These are phyloP conservation scores for Machimus atricapillus DNA, from an alignment of 2,888 invertebrate genomes.

Conservation along the genomic window DNA sequence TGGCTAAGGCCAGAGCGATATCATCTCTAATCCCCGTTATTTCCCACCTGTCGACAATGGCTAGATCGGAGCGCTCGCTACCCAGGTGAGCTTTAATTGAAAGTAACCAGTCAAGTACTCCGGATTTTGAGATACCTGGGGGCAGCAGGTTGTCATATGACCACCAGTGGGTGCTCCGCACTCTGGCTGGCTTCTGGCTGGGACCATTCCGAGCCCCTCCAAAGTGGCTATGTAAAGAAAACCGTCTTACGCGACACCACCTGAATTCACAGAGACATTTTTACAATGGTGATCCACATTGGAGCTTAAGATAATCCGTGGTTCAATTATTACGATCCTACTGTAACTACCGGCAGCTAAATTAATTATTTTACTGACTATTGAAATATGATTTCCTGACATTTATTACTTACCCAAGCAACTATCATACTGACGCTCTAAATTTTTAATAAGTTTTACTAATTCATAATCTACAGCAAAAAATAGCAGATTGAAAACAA, in stretches of 20 bases:
- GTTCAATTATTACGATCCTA: background rate
- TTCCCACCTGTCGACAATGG: conserved; percentile 23
- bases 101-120: conserved; percentile 26
- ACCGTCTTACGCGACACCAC: background rate
- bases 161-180: background rate
- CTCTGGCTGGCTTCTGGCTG: background rate
- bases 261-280: background rate
- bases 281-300: background rate
- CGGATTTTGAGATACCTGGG: background rate
- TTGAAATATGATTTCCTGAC: no score
- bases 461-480: no score
- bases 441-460: no score
- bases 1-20: background rate
- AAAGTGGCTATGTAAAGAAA: background rate
- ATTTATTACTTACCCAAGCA: no score
- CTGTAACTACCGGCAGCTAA: background rate
- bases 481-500: no score
- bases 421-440: no score
- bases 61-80: background rate
- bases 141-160: background rate
- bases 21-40: conserved; percentile 33
- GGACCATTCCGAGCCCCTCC: background rate
- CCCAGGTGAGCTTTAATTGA: conserved; percentile 14
- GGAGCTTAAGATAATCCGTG: background rate
- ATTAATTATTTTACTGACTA: no score